A percentile compares a stretch with the other conserved stretches of the same genome.
phyloP scores from a whole-genome alignment of 2,113 vertebrate genomes.

The Apus apus region DNA sequence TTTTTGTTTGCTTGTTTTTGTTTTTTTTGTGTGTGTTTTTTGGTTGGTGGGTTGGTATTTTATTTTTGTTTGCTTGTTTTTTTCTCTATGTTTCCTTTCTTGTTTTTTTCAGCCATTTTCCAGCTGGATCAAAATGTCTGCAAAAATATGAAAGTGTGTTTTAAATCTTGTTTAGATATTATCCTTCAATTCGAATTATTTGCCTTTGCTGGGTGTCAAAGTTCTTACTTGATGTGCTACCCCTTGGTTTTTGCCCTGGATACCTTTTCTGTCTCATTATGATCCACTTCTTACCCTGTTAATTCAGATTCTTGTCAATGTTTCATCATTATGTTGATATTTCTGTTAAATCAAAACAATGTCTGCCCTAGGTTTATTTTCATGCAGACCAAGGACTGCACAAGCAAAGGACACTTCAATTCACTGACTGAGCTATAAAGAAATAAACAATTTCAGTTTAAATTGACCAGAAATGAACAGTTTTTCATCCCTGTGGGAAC shows the following conservation, averaged over 20 bases:
- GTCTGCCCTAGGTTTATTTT: background rate
- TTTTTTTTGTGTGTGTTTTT: too few relatives aligned
- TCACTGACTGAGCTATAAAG: background rate
- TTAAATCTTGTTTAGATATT: background rate
- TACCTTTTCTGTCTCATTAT: background rate
- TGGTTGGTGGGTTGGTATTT: too few relatives aligned
- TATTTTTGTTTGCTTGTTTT: too few relatives aligned
- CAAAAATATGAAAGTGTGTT: background rate
- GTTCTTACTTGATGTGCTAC: background rate
- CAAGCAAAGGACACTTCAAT: background rate
- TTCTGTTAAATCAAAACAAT: background rate
- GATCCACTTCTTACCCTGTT: background rate
- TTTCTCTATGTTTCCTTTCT: background rate
- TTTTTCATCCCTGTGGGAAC: background rate
- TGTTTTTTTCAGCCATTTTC: background rate
- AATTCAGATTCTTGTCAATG: background rate
- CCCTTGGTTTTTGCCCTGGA: background rate
- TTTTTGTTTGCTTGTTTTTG: too few relatives aligned
- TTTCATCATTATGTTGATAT: background rate
- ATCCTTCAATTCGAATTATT: background rate
- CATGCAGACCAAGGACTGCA: background rate
- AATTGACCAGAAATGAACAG: slow-evolving; percentile 17
- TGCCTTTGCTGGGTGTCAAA: background rate
- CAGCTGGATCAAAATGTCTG: background rate
- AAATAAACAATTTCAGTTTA: background rate